Evolutionary conservation across 1,140 invertebrate species (phyloP), one percentile per base, ranked within the genome.

Genomic region (Drosophila tropicalis): DNA sequence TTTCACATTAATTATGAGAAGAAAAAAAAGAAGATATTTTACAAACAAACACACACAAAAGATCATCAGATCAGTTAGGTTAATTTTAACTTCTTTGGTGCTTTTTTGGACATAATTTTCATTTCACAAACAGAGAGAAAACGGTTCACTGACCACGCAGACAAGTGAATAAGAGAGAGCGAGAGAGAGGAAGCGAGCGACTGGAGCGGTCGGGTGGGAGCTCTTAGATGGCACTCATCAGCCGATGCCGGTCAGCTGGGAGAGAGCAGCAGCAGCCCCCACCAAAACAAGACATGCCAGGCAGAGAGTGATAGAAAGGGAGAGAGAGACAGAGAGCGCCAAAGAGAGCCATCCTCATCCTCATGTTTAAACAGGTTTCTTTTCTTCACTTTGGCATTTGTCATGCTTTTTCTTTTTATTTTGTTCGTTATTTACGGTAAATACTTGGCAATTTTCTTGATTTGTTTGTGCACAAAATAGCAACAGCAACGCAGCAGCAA

Each of bases 1-100:
- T 79, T 82, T 79, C 82, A 75, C 79, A 82, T 86, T 82, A 82
- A 86, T 87, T 87, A 76, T 82, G 57, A 44, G 67, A 58, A 58
- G 72, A 44, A 64, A 76, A 65, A 56, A 54, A 56, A 41, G 22
- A 55, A 1, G 17, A 5, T 47, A 7, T 12, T 13, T 29, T n/a
- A 54, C 36, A 22, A 25, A 25, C 55, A 51, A 19, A 58, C 22
- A 55, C 25, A 51, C 34, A 51, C 17, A 51, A 58, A 40, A 68
- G 57, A 64, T 68, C 67, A 41, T 78, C 69, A 76, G 56, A 69
- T 54, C 56, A 72, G 51, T 65, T 69, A n/a, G 62, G 58, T 62
- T 25, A 58, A 64, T 54, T 44, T 70, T 57, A 62, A 56, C 61
- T 44, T 61, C 61, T 44, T 61, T 54, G 66, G 64, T 79, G 13